phyloP scores from a whole-genome alignment of 2,113 vertebrate genomes.

The Upupa epops region DNA sequence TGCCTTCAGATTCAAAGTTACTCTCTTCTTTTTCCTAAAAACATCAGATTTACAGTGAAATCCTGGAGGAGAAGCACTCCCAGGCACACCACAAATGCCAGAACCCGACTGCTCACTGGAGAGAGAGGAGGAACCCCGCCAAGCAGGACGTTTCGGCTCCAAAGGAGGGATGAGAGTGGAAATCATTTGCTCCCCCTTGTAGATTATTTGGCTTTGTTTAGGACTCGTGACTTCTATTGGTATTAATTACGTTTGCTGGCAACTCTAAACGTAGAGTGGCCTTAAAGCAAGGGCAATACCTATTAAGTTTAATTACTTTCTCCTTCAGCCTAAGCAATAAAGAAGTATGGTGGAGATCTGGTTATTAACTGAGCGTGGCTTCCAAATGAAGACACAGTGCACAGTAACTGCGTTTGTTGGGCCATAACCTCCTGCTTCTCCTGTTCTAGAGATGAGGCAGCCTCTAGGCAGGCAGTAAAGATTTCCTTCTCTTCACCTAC shows the following conservation, averaged over 20 bases:
- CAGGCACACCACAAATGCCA: background rate
- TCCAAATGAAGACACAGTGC: slow-evolving; percentile 66
- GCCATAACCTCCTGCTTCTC: slow-evolving; percentile 15
- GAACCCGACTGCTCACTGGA: no score
- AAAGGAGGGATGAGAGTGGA: background rate
- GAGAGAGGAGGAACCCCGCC: background rate
- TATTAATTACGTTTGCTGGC: slow-evolving; percentile 52
- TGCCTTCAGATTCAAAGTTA: background rate
- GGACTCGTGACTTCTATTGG: slow-evolving; percentile 48
- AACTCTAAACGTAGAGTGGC: slow-evolving; percentile 24
- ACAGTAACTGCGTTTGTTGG: slow-evolving; percentile 30
- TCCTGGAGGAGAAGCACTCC: background rate
- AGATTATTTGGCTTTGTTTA: slow-evolving; percentile 41
- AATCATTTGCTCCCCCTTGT: background rate
- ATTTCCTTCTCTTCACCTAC: slow-evolving; percentile 15
- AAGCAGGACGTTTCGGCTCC: background rate
- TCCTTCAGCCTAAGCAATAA: slow-evolving; percentile 65
- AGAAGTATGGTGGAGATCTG: slow-evolving; percentile 43
- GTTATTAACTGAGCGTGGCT: slow-evolving; percentile 63
- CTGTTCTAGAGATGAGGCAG: background rate
- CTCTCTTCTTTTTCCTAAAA: background rate
- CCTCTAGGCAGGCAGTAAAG: background rate
- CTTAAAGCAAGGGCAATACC: slow-evolving; percentile 65
- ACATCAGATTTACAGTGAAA: background rate
- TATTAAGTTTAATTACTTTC: slow-evolving; percentile 68